Evolutionary conservation across 2,113 vertebrate species (phyloP).

Genomic region (Pterocles orientalis): DNA sequence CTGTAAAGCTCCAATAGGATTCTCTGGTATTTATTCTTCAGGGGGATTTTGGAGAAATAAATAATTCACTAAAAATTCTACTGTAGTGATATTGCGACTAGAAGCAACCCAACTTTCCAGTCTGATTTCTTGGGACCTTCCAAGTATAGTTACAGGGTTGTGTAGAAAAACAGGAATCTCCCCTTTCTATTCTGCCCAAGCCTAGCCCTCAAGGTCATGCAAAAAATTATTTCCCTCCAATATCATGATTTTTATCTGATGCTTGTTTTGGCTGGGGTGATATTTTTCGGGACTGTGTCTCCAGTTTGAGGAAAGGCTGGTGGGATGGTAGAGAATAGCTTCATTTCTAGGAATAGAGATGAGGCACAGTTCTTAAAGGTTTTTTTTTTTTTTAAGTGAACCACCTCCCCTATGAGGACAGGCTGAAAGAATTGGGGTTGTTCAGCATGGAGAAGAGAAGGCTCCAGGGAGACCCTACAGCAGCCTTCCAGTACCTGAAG

Average conservation of each 20-base stretch:
- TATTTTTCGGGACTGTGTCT: neutral
- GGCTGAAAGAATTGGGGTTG: too few species aligned
- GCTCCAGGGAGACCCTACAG: too few species aligned
- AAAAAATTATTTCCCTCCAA: neutral
- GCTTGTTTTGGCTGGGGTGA: neutral
- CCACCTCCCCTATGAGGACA: too few species aligned
- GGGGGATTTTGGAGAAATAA: neutral
- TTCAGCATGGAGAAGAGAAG: too few species aligned
- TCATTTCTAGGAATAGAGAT: neutral
- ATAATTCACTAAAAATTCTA: neutral
- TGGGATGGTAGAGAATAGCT: neutral
- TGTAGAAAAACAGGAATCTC: constrained; percentile 47
- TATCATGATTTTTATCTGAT: neutral
- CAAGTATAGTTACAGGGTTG: neutral
- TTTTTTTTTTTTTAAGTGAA: neutral
- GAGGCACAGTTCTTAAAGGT: neutral
- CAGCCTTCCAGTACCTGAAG: too few species aligned
- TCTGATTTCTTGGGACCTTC: constrained; percentile 12
- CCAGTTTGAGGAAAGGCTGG: neutral
- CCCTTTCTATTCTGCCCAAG: neutral
- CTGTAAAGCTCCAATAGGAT: neutral
- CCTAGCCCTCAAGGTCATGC: neutral
- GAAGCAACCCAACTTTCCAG: neutral
- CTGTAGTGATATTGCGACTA: neutral
- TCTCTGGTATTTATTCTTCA: neutral